These are phyloP conservation scores for Sycophila texana DNA, from an alignment of 2,888 invertebrate species.

Conservation along the genomic window DNA sequence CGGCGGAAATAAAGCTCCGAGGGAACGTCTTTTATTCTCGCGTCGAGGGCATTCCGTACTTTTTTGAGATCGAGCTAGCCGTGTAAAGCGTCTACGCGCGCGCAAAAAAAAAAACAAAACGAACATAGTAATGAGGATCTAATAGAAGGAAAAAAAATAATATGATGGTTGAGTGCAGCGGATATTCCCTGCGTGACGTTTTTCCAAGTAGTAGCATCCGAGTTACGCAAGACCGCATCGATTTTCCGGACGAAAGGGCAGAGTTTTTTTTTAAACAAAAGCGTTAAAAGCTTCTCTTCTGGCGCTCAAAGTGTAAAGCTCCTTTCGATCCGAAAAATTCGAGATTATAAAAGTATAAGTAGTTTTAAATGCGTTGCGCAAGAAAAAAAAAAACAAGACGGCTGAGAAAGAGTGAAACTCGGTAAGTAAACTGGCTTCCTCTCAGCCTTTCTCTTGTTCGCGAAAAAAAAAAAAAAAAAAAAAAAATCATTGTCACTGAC, in stretches of 20 bases:
- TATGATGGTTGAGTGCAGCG: background rate
- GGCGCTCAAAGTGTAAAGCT: no score
- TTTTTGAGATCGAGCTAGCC: constrained; percentile 58
- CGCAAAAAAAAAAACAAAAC: constrained; percentile 19
- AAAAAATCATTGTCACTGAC: background rate
- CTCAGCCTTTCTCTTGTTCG: no score
- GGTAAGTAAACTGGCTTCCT: no score
- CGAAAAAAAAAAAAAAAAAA: no score
- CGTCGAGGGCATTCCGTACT: constrained; percentile 38
- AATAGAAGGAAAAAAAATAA: background rate
- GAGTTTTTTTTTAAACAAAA: background rate
- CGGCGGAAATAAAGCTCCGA: background rate
- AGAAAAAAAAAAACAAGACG: no score
- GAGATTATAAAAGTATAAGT: constrained; percentile 20
- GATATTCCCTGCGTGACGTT: constrained; percentile 26
- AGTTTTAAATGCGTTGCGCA: constrained; percentile 12
- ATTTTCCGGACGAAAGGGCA: background rate
- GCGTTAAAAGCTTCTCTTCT: no score
- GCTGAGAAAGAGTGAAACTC: no score
- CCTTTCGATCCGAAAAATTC: no score
- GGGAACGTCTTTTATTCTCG: constrained; percentile 17
- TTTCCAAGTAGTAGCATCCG: constrained; percentile 41
- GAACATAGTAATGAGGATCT: background rate
- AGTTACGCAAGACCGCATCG: constrained; percentile 27
- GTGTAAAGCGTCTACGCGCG: constrained; percentile 47